Evolutionary conservation across 2,888 invertebrate species (phyloP).

Genomic region (Heliothis peltigera): DNA sequence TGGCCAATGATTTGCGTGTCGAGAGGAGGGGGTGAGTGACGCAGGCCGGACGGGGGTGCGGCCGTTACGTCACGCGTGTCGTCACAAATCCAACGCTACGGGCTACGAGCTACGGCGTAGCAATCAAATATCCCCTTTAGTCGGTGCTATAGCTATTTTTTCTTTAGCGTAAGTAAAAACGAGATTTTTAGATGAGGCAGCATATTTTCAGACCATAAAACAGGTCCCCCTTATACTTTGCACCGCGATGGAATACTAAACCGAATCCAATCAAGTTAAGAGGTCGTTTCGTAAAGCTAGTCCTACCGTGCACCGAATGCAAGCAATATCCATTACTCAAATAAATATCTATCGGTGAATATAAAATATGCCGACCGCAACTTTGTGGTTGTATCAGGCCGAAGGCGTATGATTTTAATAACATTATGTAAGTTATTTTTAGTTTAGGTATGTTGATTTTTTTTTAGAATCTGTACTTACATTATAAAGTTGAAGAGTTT

Average conservation of each 20-base stretch:
- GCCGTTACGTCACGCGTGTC: constrained; percentile 83
- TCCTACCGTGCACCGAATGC: constrained; percentile 64
- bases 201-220: constrained; percentile 48
- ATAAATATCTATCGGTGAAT: constrained; percentile 54
- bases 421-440: constrained; percentile 12
- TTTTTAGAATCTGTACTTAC: constrained; percentile 14
- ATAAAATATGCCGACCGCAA: constrained; percentile 37
- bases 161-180: constrained; percentile 39
- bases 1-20: constrained; percentile 78
- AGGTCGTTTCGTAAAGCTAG: constrained; percentile 66
- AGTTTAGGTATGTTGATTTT: not conserved
- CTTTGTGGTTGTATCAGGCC: constrained; percentile 39
- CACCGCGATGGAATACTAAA: constrained; percentile 52
- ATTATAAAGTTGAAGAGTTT: too few relatives aligned
- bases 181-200: constrained; percentile 37
- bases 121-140: constrained; percentile 53
- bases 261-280: constrained; percentile 73
- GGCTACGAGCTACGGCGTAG: constrained; percentile 63
- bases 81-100: constrained; percentile 72
- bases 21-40: constrained; percentile 67
- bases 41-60: constrained; percentile 77
- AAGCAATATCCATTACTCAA: constrained; percentile 75
- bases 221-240: constrained; percentile 44
- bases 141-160: constrained; percentile 53
- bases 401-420: constrained; percentile 51